Base-by-base conservation (phyloP, 2,113 vertebrate genomes). In the Carassius carassius region DNA sequence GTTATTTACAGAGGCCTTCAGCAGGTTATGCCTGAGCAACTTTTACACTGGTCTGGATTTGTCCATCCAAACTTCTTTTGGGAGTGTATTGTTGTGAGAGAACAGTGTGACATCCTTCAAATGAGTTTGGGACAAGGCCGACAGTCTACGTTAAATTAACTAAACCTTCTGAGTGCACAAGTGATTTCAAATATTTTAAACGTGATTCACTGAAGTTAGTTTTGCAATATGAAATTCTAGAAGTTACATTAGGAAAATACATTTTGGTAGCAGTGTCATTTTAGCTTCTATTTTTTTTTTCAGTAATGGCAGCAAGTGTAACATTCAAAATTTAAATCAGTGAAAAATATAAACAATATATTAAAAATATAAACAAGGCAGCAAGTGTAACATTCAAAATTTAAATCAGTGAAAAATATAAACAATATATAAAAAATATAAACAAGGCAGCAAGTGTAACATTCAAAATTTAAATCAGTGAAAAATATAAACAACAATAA, bases 31-130 rank as follows among this genome's bases (percentile, higher is more conserved):
- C 63, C 58, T 67, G 81, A 63, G 62, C 58, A 84, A 78, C 54
- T 80, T 84, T 86, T 80, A 84, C 54, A 47, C 77, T 62, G n/a
- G 67, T 63, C n/a, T 85, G 76, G 32, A 67, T 84, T 84, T 84
- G 58, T 63, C 78, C 58, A 65, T 80, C 58, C 58, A 80, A 80
- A 80, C 58, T 23, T 65, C 58, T 63, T 65, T 47, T 4, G 35
- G 35, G 58, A 81, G 79, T 65, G 44, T 63, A 81, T 69, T 81
- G 79, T 69, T 81, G 62, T 69, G 44, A 69, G 79, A 4, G 44
- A 21, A 32, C 14, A 81, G 79, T 69, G 79, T 54, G 44, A 81
- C 63, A 35, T 25, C 25, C 79, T 69, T 5, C 10, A 81, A 81
- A 69, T 67, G 79, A 81, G 23, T 80, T 80, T 63, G 78, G n/a